A percentile compares a stretch with the other conserved stretches of the same genome.
Conservation (phyloP, 2,113 vertebrate species). For the Theristicus caerulescens region DNA sequence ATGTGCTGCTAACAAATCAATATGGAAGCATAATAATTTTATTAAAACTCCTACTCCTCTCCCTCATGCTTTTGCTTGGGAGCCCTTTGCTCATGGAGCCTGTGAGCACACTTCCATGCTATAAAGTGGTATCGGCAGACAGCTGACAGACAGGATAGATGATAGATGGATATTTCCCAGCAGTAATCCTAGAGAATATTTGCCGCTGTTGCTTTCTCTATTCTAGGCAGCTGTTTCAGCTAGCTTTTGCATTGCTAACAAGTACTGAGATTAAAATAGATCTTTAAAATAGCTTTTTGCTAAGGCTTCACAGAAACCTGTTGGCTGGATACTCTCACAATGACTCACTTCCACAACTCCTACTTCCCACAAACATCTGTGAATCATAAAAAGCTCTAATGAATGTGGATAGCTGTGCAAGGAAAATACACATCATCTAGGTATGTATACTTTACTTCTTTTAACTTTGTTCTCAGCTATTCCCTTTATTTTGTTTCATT, state of each 20-base stretch:
- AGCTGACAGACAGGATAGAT: neutral
- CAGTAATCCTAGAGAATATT: neutral
- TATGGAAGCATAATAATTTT: neutral
- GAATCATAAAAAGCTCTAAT: slow-evolving; percentile 47
- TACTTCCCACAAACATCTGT: slow-evolving; percentile 53
- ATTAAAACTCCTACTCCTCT: neutral
- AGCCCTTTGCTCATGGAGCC: neutral
- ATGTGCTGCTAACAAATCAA: neutral
- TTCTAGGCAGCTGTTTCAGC: slow-evolving; percentile 54
- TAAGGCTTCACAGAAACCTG: slow-evolving; percentile 44
- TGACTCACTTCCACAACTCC: slow-evolving; percentile 56
- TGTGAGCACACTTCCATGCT: neutral
- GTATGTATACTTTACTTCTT: slow-evolving; percentile 21
- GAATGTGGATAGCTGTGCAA: neutral
- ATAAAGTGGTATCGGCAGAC: neutral
- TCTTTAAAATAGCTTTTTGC: slow-evolving; percentile 48
- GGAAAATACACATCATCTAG: slow-evolving; percentile 27
- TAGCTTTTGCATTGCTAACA: slow-evolving; percentile 54
- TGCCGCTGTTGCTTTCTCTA: slow-evolving; percentile 25
- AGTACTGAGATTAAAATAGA: slow-evolving; percentile 48
- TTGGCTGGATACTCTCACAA: slow-evolving; percentile 25
- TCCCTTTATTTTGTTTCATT: neutral
- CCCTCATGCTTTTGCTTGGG: neutral
- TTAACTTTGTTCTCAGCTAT: slow-evolving; percentile 36
- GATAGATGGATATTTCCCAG: slow-evolving; percentile 23